Evolutionary conservation across 2,888 invertebrate genomes (phyloP).

Genomic region (Pachymerium ferrugineum): DNA sequence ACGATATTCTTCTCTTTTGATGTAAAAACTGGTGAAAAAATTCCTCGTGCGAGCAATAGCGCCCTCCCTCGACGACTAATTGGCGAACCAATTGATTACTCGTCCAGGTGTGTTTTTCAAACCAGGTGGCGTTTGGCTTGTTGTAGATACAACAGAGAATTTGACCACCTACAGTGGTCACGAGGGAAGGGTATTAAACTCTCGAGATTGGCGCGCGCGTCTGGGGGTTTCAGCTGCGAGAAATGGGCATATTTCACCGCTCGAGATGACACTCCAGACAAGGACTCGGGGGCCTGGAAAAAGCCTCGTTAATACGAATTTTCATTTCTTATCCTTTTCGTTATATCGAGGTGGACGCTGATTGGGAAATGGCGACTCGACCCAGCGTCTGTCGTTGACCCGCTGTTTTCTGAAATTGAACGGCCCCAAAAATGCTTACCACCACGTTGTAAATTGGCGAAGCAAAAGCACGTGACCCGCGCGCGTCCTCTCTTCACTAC

Average conservation of each 20-base stretch:
- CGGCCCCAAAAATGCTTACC: neutral
- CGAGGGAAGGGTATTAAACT: constrained; percentile 1
- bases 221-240: constrained; percentile 8
- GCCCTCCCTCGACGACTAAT: neutral
- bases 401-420: constrained; percentile 7
- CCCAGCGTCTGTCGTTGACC: constrained; percentile 7
- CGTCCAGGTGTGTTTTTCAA: neutral
- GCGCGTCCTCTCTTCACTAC: neutral
- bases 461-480: neutral
- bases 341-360: neutral
- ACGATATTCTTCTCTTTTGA: neutral
- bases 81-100: neutral
- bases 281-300: neutral
- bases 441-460: constrained; percentile 3
- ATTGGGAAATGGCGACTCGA: neutral
- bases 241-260: constrained; percentile 8
- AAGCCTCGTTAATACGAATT: neutral
- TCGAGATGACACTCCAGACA: constrained; percentile 5
- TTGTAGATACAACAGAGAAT: constrained; percentile 6
- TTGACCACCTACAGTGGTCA: constrained; percentile 8
- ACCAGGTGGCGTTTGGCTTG: constrained; percentile 1
- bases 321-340: neutral
- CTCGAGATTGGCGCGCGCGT: constrained; percentile 4
- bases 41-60: neutral
- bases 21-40: neutral